Conservation (phyloP, 1,140 invertebrate species). For the Aphelinus atriplicis region DNA sequence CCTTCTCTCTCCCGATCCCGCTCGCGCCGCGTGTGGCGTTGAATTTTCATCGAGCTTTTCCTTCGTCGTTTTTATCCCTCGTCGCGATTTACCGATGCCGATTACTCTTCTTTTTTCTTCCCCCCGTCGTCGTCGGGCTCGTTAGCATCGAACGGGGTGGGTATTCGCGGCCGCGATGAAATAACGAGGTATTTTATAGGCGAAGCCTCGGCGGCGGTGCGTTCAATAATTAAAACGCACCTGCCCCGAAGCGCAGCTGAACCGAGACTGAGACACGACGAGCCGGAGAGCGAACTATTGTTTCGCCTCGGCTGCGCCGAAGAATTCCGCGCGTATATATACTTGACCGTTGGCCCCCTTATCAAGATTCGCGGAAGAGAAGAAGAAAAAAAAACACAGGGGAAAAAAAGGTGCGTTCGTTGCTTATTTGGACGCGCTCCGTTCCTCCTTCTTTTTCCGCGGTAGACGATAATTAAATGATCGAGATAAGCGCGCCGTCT, state of each 20-base stretch:
- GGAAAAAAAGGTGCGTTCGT: too few species aligned
- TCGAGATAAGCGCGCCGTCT: too few species aligned
- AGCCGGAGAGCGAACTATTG: slow-evolving; percentile 3
- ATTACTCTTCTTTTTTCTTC: too few species aligned
- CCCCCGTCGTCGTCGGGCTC: too few species aligned
- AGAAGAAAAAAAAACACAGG: too few species aligned
- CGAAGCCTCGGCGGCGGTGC: neutral
- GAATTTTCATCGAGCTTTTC: too few species aligned
- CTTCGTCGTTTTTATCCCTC: too few species aligned
- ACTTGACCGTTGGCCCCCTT: neutral
- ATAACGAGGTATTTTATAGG: slow-evolving; percentile 18
- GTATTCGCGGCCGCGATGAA: too few species aligned
- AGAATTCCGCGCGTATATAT: neutral
- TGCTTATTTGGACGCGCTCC: neutral
- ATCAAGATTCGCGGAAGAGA: neutral
- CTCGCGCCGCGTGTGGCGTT: too few species aligned
- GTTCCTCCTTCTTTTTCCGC: neutral
- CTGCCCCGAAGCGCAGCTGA: slow-evolving; percentile 3
- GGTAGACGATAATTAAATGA: too few species aligned
- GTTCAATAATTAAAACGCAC: slow-evolving; percentile 33
- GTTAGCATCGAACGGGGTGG: too few species aligned
- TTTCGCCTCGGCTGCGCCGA: neutral
- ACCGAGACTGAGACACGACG: neutral
- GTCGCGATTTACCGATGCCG: slow-evolving; percentile 7
- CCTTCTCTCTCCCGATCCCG: neutral